Percentiles rank a stretch among this genome's conserved stretches.
Conservation (phyloP, 2,888 invertebrate genomes). For the Machimus rusticus region DNA sequence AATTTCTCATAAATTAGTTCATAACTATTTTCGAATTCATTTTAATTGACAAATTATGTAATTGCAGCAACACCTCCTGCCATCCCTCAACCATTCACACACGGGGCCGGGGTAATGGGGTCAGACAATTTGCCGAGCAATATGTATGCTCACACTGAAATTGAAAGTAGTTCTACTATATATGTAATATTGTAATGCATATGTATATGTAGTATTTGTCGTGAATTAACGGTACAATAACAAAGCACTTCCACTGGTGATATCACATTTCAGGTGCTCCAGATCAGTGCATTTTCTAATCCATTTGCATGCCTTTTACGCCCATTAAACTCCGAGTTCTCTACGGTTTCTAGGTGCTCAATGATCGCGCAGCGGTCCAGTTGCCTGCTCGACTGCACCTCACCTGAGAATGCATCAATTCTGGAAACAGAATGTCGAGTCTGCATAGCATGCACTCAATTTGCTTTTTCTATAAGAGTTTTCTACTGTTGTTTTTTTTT, state of each 20-base stretch:
- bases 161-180: not conserved
- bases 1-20: not conserved
- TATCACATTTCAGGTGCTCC: constrained; percentile 2
- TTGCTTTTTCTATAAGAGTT: not conserved
- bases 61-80: not conserved
- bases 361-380: not conserved
- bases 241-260: not conserved
- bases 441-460: not conserved
- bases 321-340: not conserved
- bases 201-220: not conserved
- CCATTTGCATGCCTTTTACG: constrained; percentile 15
- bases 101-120: not conserved
- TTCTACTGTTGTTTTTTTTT: not conserved
- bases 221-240: not conserved
- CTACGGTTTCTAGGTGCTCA: not conserved
- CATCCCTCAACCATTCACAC: not conserved
- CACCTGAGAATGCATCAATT: constrained; percentile 15
- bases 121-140: not conserved
- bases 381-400: not conserved
- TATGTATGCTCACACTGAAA: not conserved
- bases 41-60: not conserved
- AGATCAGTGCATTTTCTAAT: constrained; percentile 23
- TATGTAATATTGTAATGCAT: too few species aligned
- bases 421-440: not conserved
- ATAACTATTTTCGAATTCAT: not conserved